A percentile compares a stretch with the other conserved stretches of the same genome.
Conservation (phyloP, 2,888 invertebrate genomes). For the Drosophila aldrichi region DNA sequence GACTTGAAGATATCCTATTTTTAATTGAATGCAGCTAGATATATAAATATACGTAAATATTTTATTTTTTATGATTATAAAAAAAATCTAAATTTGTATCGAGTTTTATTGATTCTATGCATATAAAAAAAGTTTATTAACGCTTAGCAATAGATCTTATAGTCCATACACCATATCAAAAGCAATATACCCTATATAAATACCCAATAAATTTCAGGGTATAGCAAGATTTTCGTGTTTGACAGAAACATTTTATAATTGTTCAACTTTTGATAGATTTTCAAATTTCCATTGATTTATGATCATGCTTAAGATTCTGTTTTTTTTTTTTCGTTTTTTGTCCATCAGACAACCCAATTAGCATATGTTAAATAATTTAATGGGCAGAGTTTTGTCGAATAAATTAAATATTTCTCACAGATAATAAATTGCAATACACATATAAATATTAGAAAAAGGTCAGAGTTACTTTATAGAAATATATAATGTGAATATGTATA, state of each 20-base stretch:
- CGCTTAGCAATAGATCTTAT: no score
- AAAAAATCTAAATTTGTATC: no score
- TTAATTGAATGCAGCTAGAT: no score
- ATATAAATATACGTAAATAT: no score
- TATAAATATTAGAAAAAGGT: conserved; percentile 7
- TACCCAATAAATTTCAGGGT: neutral
- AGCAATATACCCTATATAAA: neutral
- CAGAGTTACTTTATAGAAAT: neutral
- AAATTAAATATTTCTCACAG: neutral
- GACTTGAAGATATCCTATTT: neutral
- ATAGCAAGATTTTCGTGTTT: neutral
- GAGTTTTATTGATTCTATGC: no score
- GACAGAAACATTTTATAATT: conserved; percentile 34
- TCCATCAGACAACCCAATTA: conserved; percentile 29
- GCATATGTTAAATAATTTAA: conserved; percentile 30
- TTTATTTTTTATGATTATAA: no score
- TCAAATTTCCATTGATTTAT: conserved; percentile 62
- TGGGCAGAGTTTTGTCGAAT: conserved; percentile 12
- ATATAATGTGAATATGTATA: neutral
- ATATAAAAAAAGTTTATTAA: no score
- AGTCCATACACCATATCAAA: neutral
- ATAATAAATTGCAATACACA: neutral
- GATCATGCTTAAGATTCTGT: conserved; percentile 34
- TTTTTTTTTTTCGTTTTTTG: conserved; percentile 13
- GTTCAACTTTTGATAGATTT: conserved; percentile 37